These are phyloP conservation scores for Aspidiotus destructor DNA, from an alignment of 2,888 invertebrate genomes.

Conservation along the genomic window DNA sequence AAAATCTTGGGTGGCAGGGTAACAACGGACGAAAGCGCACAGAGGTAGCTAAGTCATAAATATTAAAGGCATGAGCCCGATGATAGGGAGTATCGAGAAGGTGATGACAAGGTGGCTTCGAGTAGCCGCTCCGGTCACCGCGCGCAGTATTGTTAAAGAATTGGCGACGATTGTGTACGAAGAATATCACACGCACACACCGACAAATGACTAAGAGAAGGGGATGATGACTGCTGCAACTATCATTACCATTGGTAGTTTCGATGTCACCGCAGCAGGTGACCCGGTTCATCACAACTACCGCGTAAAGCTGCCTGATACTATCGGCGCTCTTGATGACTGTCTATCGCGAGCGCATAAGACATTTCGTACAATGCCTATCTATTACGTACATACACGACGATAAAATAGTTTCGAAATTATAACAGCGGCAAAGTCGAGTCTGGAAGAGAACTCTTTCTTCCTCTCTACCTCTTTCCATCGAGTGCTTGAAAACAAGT, in stretches of 20 bases:
- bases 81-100: conserved; percentile 14
- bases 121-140: conserved; percentile 1
- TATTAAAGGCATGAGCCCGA: conserved; percentile 21
- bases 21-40: background rate
- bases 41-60: conserved; percentile 29
- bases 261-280: conserved; percentile 16
- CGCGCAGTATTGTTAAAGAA: conserved; percentile 6
- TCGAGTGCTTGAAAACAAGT: no score
- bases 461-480: no score
- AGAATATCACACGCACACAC: conserved; percentile 8
- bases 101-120: conserved; percentile 23
- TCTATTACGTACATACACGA: no score
- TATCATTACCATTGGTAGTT: conserved; percentile 11
- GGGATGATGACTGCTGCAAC: conserved; percentile 4
- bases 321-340: no score
- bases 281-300: background rate
- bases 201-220: background rate
- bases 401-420: no score
- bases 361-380: no score
- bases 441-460: no score
- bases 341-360: no score
- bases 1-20: conserved; percentile 28
- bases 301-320: background rate
- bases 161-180: conserved; percentile 6
- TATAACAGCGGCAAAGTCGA: no score